phyloP scores from a whole-genome alignment of 1,140 invertebrate genomes.

The Drosophila varians region DNA sequence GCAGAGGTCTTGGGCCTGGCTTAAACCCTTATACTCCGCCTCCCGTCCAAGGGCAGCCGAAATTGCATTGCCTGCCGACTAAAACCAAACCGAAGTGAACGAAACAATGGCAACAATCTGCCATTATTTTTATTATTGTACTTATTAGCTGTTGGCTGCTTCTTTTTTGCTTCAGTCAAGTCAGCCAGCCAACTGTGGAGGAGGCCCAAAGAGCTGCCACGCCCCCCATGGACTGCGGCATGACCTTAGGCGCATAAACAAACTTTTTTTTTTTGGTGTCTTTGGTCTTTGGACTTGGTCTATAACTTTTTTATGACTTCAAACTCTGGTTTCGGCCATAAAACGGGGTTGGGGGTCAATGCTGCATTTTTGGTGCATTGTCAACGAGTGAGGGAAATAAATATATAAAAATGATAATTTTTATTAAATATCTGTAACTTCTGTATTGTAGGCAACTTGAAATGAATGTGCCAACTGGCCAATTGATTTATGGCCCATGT shows the following conservation, averaged over 20 bases:
- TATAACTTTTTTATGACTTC: constrained; percentile 47
- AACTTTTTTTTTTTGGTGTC: constrained; percentile 57
- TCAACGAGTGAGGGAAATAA: constrained; percentile 7
- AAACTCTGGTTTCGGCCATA: constrained; percentile 44
- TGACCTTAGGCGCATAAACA: constrained; percentile 79
- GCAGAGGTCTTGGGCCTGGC: constrained; percentile 21
- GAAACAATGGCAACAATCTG: constrained; percentile 49
- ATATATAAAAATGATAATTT: neutral
- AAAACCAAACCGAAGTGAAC: constrained; percentile 17
- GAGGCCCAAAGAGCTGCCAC: constrained; percentile 25
- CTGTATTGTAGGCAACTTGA: neutral
- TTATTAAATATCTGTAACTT: too few species aligned
- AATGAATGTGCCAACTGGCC: constrained; percentile 28
- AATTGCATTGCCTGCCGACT: constrained; percentile 47
- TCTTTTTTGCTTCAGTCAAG: constrained; percentile 21
- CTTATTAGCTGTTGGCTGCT: constrained; percentile 54
- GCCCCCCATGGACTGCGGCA: constrained; percentile 39
- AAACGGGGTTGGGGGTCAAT: constrained; percentile 52
- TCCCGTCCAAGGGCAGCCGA: constrained; percentile 36
- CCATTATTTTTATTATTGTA: constrained; percentile 67
- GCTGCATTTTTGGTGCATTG: constrained; percentile 50
- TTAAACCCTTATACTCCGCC: constrained; percentile 25
- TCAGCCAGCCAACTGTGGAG: constrained; percentile 40
- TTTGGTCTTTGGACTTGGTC: constrained; percentile 61
- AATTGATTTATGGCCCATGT: constrained; percentile 32